Evolutionary conservation across 2,888 invertebrate species (phyloP).

Genomic region (Galeruca laticollis): DNA sequence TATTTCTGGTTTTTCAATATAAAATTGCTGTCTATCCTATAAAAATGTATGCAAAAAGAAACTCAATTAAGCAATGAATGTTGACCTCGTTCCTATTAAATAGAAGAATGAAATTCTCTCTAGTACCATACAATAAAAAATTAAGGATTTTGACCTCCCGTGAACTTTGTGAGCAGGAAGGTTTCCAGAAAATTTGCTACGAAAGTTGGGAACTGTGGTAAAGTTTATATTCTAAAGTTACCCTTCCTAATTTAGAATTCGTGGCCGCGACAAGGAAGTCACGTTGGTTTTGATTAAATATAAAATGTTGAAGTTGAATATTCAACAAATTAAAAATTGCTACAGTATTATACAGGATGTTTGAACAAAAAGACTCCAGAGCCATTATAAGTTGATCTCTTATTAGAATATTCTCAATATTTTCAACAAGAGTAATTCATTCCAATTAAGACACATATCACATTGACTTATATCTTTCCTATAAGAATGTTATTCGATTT

Average conservation of each 20-base stretch:
- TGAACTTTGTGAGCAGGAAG: conserved; percentile 1
- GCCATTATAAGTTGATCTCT: background rate
- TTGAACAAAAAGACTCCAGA: too few species aligned
- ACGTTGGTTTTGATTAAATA: background rate
- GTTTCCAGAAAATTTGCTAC: background rate
- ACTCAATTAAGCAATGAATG: background rate
- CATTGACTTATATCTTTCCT: too few species aligned
- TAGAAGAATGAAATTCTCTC: conserved; percentile 2
- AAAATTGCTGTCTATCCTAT: too few species aligned
- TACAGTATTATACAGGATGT: background rate
- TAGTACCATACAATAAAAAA: background rate
- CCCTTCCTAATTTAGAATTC: background rate
- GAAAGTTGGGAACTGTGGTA: conserved; percentile 3
- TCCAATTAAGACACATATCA: too few species aligned
- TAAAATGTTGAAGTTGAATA: background rate
- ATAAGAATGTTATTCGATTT: too few species aligned
- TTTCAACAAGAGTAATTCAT: too few species aligned
- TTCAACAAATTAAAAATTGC: background rate
- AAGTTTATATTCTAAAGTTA: conserved; percentile 3
- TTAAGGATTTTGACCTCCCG: conserved; percentile 12
- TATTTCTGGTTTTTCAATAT: too few species aligned
- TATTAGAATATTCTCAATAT: too few species aligned
- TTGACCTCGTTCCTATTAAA: conserved; percentile 10
- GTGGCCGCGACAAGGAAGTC: background rate
- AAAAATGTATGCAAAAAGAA: background rate